Base-by-base conservation (phyloP, 2,797 vertebrate species). In the Triplophysa bombifrons region DNA sequence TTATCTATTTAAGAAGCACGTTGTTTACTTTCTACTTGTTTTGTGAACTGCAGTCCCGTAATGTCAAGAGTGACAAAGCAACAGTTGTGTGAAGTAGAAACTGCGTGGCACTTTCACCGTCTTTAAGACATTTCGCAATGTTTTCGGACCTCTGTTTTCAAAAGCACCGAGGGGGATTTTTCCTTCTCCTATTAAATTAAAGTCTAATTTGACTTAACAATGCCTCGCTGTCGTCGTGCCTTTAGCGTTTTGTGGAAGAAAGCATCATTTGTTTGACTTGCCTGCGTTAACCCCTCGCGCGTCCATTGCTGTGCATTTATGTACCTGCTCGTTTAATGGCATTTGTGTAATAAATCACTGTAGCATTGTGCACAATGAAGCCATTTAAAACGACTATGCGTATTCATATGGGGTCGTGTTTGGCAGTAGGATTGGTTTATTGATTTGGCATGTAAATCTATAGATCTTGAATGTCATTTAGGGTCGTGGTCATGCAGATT, bases 201-300 rank as follows among this genome's bases (percentile, higher is more conserved):
- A 68, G 41, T 10, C 19, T 66, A 22, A 48, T 72, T 58, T 19
- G 48, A 20, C 14, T 7, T 22, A 85, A 65, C 51, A 82, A 51
- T 67, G 61, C 51, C 3, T 25, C n/a, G 70, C 44, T 74, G 78
- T 78, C 53, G 64, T 38, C 14, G 1, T 64, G 66, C 7, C 11
- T 67, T 63, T 19, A 74, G 27, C 64, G 50, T 77, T 66, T 60
- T 69, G 64, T 65, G 38, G 25, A 44, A 66, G 79, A 76, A 55
- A 48, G 72, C 78, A 56, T 63, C 20, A 30, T 63, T 69, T 83
- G 70, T 65, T 83, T 71, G 46, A 25, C 38, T 74, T 83, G 65
- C 44, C 44, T 74, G 51, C 60, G 30, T 51, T 50, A 64, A 66
- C 66, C 34, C 48, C 20, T 55, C 25, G n/a, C 46, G 60, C 3